Evolutionary conservation across 64 coral and sea anemone genomes (phyloP), one percentile per base, ranked within the genome.

Genomic region (Hydrozoanthus tunicans): DNA sequence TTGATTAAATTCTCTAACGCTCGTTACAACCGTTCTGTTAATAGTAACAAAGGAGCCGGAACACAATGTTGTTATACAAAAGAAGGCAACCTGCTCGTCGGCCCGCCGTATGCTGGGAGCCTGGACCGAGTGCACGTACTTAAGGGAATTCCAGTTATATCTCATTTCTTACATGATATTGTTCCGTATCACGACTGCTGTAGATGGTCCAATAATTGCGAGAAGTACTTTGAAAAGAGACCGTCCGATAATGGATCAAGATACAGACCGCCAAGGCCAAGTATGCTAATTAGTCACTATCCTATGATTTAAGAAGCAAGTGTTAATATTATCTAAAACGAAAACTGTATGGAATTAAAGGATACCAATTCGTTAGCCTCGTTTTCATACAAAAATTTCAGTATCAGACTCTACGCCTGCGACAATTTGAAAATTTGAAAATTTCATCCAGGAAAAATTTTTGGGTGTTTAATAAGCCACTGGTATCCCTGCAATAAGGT

Each of bases 41-140:
- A 43, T 59, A 98, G 95, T 51, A 62, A 73, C 4, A 92, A 55
- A 54, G 93, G 85, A 54, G 90, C 92, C 26, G 95, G 95, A 71
- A 93, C 93, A 9, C 95, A 98, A 73, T 98, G 95, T 69, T 98
- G 95, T 77, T 98, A 94, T 60, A 98, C 80, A 9, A 43, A 20
- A 12, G 43, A 86, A 90, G 95, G 95, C 7, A 92, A 92, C 20
- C 70, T 98, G n/a, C 69, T 98, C 53, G 23, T 94, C 59, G 90
- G 93, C 11, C 80, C 71, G 25, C 70, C 90, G 12, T 75, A 82
- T 58, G 93, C 89, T 11, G 95, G 95, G 9, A 90, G 67, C 67
- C 14, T 70, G 67, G n/a, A 70, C 67, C 67, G 67, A 23, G 67
- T 70, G 12, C 67, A 70, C 15, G 62, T 77, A 0, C 80, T 81